Base-by-base conservation (phyloP, 2,888 invertebrate species). In the Cerastis rubricosa region DNA sequence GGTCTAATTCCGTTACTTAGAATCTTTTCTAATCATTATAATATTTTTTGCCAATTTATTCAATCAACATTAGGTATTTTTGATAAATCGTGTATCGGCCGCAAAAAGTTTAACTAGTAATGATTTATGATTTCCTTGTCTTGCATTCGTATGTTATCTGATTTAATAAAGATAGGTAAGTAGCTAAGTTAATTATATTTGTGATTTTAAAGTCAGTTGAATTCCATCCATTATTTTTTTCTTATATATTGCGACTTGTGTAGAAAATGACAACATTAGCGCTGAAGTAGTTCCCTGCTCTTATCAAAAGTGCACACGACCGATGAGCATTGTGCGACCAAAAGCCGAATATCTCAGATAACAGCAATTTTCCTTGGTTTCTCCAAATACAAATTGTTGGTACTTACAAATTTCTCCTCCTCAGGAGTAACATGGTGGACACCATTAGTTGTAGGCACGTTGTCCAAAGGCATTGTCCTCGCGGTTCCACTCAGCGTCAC, bases 401-500 rank as follows among this genome's bases (percentile, higher is more conserved):
- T n/a, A 64, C 64, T 64, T 25, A 64, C 96, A 87, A 91, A 96
- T 76, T 96, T 94, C 5, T 95, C 94, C 17, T 90, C 91, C 5
- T 88, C 88, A 3, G 93, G 92, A 25, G 90, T 71, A 3, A 88
- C 78, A 65, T 92, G 92, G 4, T 92, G 92, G 1, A 91, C 87
- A 6, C 92, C 92, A 71, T 93, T 94, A 11, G 94, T 94, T n/a
- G 96, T 95, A 2, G 94, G 94, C 59, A 96, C 91, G 81, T 90
- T 93, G 87, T 96, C 96, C 9, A 91, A 63, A 0, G 90, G 85
- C 40, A 90, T 74, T n/a, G 80, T 86, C 59, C 93, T 89, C 2
- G 91, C 90, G 0, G 95, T 90, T 3, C 94, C 94, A 74, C 94
- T 94, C 79, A 96, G 86, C 0, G 96, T 96, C 65, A 96, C 88